Conservation (phyloP, 2,797 vertebrate genomes). For the Sciurus carolinensis region DNA sequence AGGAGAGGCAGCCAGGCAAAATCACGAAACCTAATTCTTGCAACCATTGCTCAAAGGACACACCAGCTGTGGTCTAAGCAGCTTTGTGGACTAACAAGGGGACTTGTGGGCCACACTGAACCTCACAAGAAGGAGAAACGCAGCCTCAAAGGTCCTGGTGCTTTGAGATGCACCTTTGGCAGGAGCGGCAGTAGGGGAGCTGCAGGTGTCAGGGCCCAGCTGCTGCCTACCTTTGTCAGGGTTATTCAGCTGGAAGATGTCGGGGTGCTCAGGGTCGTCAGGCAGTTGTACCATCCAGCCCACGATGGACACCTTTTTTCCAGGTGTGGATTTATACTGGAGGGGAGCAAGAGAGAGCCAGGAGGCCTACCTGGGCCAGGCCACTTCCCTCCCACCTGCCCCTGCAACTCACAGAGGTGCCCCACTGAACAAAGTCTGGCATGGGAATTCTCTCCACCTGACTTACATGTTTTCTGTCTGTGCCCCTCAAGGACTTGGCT, state of each 20-base stretch:
- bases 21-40: neutral
- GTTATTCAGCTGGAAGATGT: slow-evolving; percentile 97
- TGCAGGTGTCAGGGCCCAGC: fast-evolving
- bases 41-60: neutral
- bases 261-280: slow-evolving; percentile 95
- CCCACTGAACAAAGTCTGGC: neutral
- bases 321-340: slow-evolving; percentile 96
- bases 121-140: neutral
- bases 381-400: neutral
- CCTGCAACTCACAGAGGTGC: neutral
- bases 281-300: slow-evolving; percentile 97
- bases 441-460: neutral
- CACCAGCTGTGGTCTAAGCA: fast-evolving
- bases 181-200: neutral
- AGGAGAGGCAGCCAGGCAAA: neutral
- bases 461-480: slow-evolving; percentile 97
- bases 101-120: neutral
- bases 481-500: slow-evolving; percentile 96
- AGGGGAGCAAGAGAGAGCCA: slow-evolving; percentile 49
- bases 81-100: neutral
- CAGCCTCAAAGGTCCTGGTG: neutral
- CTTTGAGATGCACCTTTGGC: neutral
- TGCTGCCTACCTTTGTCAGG: slow-evolving; percentile 94
- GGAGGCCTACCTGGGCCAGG: neutral
- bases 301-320: slow-evolving; percentile 95